Conservation (phyloP, 2,797 vertebrate genomes). For the Tenualosa thibaudeaui region DNA sequence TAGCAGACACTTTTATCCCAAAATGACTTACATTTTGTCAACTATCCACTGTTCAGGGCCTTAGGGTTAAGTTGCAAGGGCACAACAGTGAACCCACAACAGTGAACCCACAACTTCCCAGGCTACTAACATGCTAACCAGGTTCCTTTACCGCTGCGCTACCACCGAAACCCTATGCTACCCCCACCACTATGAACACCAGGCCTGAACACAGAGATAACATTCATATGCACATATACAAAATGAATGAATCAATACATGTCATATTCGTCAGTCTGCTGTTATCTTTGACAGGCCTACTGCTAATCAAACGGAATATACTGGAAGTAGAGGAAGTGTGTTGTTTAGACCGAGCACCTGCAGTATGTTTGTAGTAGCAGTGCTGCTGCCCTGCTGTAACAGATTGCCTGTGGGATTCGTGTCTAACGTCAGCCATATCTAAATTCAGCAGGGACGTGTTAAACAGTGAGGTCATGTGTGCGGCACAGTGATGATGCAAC, state of each 20-base stretch:
- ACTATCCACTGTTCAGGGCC: too few species aligned
- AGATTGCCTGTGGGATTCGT: not conserved
- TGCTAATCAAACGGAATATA: not conserved
- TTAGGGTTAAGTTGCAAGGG: too few species aligned
- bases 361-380: not conserved
- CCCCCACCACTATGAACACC: not conserved
- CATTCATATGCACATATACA: not conserved
- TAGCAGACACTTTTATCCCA: too few species aligned
- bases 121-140: too few species aligned
- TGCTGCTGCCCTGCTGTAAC: not conserved
- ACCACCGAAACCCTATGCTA: too few species aligned
- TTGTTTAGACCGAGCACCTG: not conserved
- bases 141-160: too few species aligned
- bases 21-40: too few species aligned
- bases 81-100: too few species aligned
- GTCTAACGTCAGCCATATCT: not conserved
- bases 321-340: not conserved
- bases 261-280: not conserved
- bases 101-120: too few species aligned
- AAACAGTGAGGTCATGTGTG: not conserved
- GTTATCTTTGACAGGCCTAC: not conserved
- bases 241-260: not conserved
- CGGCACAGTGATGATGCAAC: not conserved
- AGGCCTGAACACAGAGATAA: not conserved
- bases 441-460: not conserved